phyloP scores from a whole-genome alignment of 1,140 invertebrate genomes.

The Plectrocnemia conspersa region DNA sequence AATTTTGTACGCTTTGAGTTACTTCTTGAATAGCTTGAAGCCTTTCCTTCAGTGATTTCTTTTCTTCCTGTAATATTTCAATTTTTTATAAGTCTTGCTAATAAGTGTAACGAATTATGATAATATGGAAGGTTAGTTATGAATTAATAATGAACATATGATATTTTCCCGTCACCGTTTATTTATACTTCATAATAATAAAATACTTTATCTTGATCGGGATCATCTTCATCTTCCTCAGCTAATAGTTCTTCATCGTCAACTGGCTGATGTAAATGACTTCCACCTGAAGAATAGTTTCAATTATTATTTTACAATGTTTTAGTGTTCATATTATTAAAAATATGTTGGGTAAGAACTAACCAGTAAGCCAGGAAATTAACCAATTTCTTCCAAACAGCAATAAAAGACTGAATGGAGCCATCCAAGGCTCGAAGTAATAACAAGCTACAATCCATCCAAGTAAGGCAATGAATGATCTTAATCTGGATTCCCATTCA shows the following conservation, averaged over 20 bases:
- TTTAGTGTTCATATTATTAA: slow-evolving; percentile 1
- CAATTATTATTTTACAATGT: slow-evolving; percentile 2
- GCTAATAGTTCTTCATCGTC: slow-evolving; percentile 56
- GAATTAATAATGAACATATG: not conserved
- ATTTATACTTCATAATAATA: slow-evolving; percentile 13
- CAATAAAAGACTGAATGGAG: slow-evolving; percentile 70
- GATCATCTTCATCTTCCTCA: slow-evolving; percentile 75
- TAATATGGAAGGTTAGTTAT: not conserved
- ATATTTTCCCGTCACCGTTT: not conserved
- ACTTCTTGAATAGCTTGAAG: slow-evolving; percentile 94
- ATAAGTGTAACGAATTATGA: not conserved
- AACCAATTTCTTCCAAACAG: slow-evolving; percentile 64
- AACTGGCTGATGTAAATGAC: slow-evolving; percentile 45
- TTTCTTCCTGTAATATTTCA: slow-evolving; percentile 72
- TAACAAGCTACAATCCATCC: slow-evolving; percentile 77
- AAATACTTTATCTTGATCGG: slow-evolving; percentile 65
- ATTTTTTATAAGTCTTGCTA: not conserved
- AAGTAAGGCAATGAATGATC: slow-evolving; percentile 82
- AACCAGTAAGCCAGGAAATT: slow-evolving; percentile 54
- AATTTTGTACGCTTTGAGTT: slow-evolving; percentile 89
- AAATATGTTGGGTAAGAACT: not conserved
- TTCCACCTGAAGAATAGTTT: slow-evolving; percentile 42
- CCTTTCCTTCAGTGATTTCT: slow-evolving; percentile 90
- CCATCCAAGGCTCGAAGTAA: slow-evolving; percentile 84
- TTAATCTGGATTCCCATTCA: slow-evolving; percentile 91